Evolutionary conservation across 1,140 invertebrate genomes (phyloP).

Genomic region (Drepana arcuata): DNA sequence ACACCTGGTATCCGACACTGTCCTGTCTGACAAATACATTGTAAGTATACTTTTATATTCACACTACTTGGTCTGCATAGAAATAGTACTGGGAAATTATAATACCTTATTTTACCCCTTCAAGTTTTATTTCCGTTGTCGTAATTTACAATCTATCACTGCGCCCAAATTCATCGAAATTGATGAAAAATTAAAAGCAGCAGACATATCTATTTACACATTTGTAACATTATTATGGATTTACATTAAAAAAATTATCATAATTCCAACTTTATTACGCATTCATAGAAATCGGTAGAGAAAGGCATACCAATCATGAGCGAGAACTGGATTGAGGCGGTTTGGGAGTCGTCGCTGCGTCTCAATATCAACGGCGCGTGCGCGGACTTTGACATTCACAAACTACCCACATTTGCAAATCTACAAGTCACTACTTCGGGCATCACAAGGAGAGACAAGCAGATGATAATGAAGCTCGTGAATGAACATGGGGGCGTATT

Average conservation of each 20-base stretch:
- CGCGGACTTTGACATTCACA: constrained; percentile 76
- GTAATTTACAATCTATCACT: too few relatives aligned
- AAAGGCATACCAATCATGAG: constrained; percentile 82
- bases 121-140: too few relatives aligned
- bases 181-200: too few relatives aligned
- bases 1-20: constrained; percentile 85
- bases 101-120: too few relatives aligned
- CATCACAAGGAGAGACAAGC: constrained; percentile 77
- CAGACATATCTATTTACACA: too few relatives aligned
- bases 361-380: constrained; percentile 77
- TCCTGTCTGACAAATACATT: constrained; percentile 82
- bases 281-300: constrained; percentile 79
- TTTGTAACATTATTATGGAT: too few relatives aligned
- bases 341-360: constrained; percentile 81
- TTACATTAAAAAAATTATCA: constrained; percentile 16
- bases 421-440: constrained; percentile 86
- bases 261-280: too few relatives aligned
- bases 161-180: too few relatives aligned
- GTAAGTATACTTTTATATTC: too few relatives aligned
- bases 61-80: too few relatives aligned
- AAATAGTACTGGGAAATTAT: too few relatives aligned
- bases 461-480: constrained; percentile 79
- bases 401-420: constrained; percentile 86
- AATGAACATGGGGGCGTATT: constrained; percentile 80
- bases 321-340: constrained; percentile 83